These are phyloP conservation scores for Lasioglossum oenotherae DNA, from an alignment of 2,888 invertebrate species.

Conservation along the genomic window DNA sequence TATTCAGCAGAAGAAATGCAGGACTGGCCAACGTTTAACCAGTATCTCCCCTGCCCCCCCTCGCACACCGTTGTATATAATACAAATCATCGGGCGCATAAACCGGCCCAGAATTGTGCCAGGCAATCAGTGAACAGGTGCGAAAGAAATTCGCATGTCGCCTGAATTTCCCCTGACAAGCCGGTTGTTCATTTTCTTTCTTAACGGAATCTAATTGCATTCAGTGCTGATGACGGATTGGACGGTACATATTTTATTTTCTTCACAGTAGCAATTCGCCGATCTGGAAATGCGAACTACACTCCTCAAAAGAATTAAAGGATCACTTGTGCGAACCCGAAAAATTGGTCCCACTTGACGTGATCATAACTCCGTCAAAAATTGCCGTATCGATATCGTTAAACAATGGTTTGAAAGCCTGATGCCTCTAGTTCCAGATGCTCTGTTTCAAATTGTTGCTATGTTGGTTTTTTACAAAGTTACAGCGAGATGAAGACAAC, in stretches of 20 bases:
- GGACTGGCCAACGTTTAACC: constrained; percentile 57
- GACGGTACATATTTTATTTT: not conserved
- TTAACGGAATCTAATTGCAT: not conserved
- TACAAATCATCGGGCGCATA: constrained; percentile 52
- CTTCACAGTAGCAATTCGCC: not conserved
- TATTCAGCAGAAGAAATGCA: constrained; percentile 57
- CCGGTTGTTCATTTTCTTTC: not conserved
- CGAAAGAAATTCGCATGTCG: not conserved
- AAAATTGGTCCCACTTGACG: too few relatives aligned
- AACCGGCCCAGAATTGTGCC: constrained; percentile 39
- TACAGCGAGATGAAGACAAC: too few relatives aligned
- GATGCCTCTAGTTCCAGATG: too few relatives aligned
- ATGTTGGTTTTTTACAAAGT: too few relatives aligned
- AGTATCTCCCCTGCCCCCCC: not conserved
- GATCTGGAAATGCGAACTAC: not conserved
- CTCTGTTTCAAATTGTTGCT: too few relatives aligned
- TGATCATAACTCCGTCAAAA: too few relatives aligned
- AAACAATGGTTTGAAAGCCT: too few relatives aligned
- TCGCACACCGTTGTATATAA: constrained; percentile 27
- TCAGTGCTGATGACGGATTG: not conserved
- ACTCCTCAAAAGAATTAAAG: too few relatives aligned
- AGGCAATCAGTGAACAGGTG: constrained; percentile 2
- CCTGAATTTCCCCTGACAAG: not conserved
- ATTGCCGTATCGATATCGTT: too few relatives aligned
- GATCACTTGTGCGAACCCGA: too few relatives aligned